Conservation (phyloP, 2,888 invertebrate species). For the Neelides folsomi region DNA sequence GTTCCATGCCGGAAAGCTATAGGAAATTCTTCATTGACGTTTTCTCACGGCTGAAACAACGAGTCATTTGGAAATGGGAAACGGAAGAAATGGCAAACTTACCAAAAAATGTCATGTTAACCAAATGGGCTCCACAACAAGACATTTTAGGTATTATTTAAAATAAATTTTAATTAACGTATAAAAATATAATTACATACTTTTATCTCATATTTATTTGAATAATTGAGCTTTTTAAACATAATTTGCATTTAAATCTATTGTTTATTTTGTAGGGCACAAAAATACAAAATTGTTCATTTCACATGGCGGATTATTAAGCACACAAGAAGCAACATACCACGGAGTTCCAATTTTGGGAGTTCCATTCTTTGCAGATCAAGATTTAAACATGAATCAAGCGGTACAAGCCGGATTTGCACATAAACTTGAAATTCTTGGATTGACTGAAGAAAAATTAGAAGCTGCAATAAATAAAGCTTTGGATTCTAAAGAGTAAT, state of each 20-base stretch:
- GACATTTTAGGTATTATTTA: slow-evolving; percentile 52
- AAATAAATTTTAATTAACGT: no score
- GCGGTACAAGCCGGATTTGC: slow-evolving; percentile 46
- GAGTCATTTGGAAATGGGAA: slow-evolving; percentile 75
- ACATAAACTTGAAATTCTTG: slow-evolving; percentile 41
- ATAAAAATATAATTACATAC: no score
- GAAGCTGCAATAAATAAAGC: slow-evolving; percentile 40
- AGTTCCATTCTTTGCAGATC: slow-evolving; percentile 45
- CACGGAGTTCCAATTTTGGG: slow-evolving; percentile 52
- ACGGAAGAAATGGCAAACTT: slow-evolving; percentile 46
- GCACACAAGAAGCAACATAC: slow-evolving; percentile 52
- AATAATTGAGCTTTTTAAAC: no score
- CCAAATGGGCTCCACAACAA: slow-evolving; percentile 61
- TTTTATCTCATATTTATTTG: no score
- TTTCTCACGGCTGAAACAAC: slow-evolving; percentile 60
- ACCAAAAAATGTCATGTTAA: slow-evolving; percentile 48
- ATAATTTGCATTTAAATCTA: no score
- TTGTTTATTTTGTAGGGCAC: slow-evolving; percentile 34
- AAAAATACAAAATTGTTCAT: slow-evolving; percentile 52
- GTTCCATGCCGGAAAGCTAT: slow-evolving; percentile 62
- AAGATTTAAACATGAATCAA: slow-evolving; percentile 47
- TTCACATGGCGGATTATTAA: slow-evolving; percentile 60
- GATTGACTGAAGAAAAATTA: slow-evolving; percentile 41
- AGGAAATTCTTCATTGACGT: slow-evolving; percentile 57
- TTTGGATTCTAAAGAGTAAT: slow-evolving; percentile 41